Base-by-base conservation (phyloP, 2,113 vertebrate species). In the Scartelaos histophorus region DNA sequence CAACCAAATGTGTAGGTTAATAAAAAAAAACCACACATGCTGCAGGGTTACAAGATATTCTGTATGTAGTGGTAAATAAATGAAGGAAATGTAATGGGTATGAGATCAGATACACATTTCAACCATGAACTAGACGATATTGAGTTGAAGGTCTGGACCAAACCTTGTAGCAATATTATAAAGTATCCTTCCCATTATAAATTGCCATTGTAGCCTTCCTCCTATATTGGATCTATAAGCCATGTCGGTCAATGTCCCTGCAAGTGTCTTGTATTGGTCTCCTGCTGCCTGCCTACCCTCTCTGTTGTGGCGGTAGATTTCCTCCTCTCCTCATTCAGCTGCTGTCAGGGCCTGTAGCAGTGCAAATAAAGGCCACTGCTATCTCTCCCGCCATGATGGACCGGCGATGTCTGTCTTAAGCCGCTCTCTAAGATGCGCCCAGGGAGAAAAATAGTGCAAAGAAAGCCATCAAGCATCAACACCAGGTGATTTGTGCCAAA, bases 331-430 rank as follows among this genome's bases (percentile, higher is more conserved):
- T 80, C 84, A 81, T 79, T 85, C 87, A 79, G 49, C 69, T 29
- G 46, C 54, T 89, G 87, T 87, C 85, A 85, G 71, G 64, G 81
- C 79, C 54, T 67, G 38, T 75, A 67, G 70, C 83, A 73, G 76
- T 51, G 74, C 82, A 72, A 84, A 87, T 86, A 88, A 90, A 88
- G 83, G 84, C 84, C 87, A 86, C 62, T 75, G 64, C 73, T 87
- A 76, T 80, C 76, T 80, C 76, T 74, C 19, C 43, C 69, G 83
- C 58, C 60, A 67, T 85, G 84, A 88, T 87, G 82, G 79, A 82
- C 84, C 79, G 74, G 75, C 47, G 11, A 69, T 75, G 75, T 83
- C 73, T 79, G 67, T 82, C 75, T 84, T 80, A 78, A 66, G 74
- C 78, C 43, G 69, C 74, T 38, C 29, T 77, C 78, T 57, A 61